Evolutionary conservation across 1,140 invertebrate species (phyloP).

Genomic region (Ceratitis capitata): DNA sequence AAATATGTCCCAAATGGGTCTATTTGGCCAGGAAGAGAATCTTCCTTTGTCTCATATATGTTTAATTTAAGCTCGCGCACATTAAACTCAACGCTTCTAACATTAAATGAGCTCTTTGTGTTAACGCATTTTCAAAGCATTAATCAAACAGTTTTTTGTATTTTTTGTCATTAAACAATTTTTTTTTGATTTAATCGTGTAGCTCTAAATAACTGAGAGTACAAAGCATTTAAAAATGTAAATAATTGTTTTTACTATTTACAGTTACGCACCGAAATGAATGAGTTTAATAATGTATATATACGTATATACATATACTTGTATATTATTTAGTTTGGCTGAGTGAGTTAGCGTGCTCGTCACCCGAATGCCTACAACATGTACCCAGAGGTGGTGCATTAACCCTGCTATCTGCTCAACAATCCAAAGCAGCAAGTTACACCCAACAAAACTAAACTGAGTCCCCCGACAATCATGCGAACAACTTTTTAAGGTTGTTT

Average conservation of each 20-base stretch:
- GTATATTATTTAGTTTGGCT: too few relatives aligned
- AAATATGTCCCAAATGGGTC: too few relatives aligned
- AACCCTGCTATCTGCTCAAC: conserved; percentile 16
- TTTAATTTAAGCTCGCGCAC: too few relatives aligned
- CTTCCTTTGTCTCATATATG: too few relatives aligned
- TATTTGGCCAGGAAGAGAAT: too few relatives aligned
- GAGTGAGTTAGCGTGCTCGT: not conserved
- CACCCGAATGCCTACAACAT: not conserved
- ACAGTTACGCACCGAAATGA: conserved; percentile 3
- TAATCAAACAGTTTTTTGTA: not conserved
- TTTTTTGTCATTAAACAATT: not conserved
- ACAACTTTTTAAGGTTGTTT: not conserved
- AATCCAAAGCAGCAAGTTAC: not conserved
- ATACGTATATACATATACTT: too few relatives aligned
- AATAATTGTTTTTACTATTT: not conserved
- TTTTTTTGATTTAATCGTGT: not conserved
- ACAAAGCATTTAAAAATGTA: too few relatives aligned
- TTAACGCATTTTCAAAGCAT: not conserved
- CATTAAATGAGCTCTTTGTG: too few relatives aligned
- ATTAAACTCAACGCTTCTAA: too few relatives aligned
- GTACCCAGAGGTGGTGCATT: conserved; percentile 17
- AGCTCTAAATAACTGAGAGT: too few relatives aligned
- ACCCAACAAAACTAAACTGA: not conserved
- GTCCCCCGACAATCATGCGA: not conserved
- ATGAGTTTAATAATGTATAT: too few relatives aligned